Evolutionary conservation across 2,797 vertebrate genomes (phyloP), one percentile per base, ranked within the genome.

Genomic region (Sitta carolinensis): DNA sequence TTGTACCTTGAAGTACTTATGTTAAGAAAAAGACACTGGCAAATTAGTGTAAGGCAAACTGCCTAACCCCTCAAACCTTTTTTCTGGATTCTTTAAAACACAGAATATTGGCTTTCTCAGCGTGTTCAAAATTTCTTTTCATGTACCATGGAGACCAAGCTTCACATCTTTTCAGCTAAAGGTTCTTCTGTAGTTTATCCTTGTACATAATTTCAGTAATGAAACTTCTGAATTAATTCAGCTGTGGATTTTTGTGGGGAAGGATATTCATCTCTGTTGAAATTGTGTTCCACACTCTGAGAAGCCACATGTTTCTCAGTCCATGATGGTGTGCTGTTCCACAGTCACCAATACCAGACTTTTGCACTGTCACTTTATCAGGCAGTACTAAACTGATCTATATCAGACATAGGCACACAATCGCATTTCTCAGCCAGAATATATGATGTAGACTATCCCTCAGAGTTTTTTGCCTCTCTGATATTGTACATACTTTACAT

Each of bases 291-390:
- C 11, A 30, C 18, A 45, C 13, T 43, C 20, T 76, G 26, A 80
- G 34, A 77, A 78, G 13, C 12, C 36, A 19, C 1, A 13, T 42
- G 43, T 26, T 78, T 42, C 34, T 42, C 73, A 42, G 18, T 34
- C 16, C 25, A 19, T 11, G 21, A 12, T n/a, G 8, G 11, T 54
- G 20, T n/a, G 45, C n/a, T 80, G 5, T 52, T 77, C 19, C 32
- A 50, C 12, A 11, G 25, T 9, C 42, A 54, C 20, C 34, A 63
- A 6, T 5, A 72, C 6, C n/a, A 78, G 40, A 67, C 14, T 48
- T 69, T 2, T 1, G 21, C 7, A 30, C 5, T 52, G 5, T 20
- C 45, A 45, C 2, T 0, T 72, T 55, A 57, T 14, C 23, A n/a
- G 26, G 26, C 10, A 78, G 8, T 29, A 61, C 38, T 54, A 57